phyloP scores from a whole-genome alignment of 2,888 invertebrate genomes.

The Eledone cirrhosa region DNA sequence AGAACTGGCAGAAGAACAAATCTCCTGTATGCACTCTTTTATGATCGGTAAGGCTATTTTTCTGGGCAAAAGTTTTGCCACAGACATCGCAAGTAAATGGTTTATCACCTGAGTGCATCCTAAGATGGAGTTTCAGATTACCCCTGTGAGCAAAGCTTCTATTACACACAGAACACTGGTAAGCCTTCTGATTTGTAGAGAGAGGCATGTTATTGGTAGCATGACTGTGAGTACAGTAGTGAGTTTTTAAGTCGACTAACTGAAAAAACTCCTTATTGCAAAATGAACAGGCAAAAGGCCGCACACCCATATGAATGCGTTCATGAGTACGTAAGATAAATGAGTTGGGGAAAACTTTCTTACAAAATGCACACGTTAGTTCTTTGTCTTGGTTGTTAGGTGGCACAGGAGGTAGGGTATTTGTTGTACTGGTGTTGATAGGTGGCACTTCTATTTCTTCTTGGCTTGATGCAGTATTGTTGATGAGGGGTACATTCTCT shows the following conservation, averaged over 20 bases:
- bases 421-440: not conserved
- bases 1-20: constrained; percentile 22
- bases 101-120: constrained; percentile 14
- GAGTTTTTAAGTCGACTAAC: constrained; percentile 1
- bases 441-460: not conserved
- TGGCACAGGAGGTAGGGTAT: not conserved
- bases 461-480: not conserved
- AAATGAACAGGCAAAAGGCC: not conserved
- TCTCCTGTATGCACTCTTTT: constrained; percentile 16
- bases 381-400: not conserved
- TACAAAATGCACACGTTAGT: constrained; percentile 8
- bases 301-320: constrained; percentile 7
- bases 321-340: constrained; percentile 19
- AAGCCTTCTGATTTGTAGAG: not conserved
- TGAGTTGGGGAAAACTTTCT: constrained; percentile 10
- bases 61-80: constrained; percentile 17
- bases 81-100: constrained; percentile 19
- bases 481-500: not conserved
- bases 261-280: constrained; percentile 17
- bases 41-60: constrained; percentile 21
- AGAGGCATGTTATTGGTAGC: constrained; percentile 7
- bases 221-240: constrained; percentile 10
- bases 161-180: constrained; percentile 12
- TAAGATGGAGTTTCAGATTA: constrained; percentile 8
- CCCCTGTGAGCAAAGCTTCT: constrained; percentile 10